A percentile compares a stretch with the other conserved stretches of the same genome.
Evolutionary conservation across 2,113 vertebrate genomes (phyloP).

Genomic region (Micromys minutus): DNA sequence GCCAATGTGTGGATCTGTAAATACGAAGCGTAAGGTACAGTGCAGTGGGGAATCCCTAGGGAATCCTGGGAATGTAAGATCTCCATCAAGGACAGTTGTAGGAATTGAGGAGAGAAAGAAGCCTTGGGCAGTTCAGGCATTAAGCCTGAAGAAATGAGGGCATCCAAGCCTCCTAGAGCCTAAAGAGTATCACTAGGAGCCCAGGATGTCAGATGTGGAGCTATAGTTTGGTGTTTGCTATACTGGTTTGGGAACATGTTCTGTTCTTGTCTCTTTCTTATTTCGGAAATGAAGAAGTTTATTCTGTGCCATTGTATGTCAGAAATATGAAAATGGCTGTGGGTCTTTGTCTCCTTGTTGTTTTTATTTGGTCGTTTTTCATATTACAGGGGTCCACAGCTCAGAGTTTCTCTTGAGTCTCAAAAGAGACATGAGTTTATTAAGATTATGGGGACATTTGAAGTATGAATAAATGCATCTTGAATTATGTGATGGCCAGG

Average conservation of each 20-base stretch:
- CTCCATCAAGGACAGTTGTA: neutral
- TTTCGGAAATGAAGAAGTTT: neutral
- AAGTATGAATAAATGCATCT: neutral
- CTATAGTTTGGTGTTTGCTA: neutral
- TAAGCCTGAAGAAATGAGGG: neutral
- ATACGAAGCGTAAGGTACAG: neutral
- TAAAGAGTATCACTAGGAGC: neutral
- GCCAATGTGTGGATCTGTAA: neutral
- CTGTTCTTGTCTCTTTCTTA: neutral
- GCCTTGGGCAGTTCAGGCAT: neutral
- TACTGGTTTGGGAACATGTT: neutral
- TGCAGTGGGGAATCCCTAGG: too few species aligned
- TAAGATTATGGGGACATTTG: neutral
- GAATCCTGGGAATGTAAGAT: neutral
- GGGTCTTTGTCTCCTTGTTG: neutral
- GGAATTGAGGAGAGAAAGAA: neutral
- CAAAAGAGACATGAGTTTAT: neutral
- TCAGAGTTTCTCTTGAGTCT: neutral
- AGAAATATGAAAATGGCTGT: neutral
- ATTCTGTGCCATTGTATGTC: neutral
- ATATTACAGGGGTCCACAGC: neutral
- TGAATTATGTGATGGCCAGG: neutral
- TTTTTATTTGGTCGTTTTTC: neutral
- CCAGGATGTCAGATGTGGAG: neutral
- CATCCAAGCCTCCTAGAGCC: neutral